Evolutionary conservation across 2,797 vertebrate species (phyloP).

Genomic region (Lerista edwardsae): DNA sequence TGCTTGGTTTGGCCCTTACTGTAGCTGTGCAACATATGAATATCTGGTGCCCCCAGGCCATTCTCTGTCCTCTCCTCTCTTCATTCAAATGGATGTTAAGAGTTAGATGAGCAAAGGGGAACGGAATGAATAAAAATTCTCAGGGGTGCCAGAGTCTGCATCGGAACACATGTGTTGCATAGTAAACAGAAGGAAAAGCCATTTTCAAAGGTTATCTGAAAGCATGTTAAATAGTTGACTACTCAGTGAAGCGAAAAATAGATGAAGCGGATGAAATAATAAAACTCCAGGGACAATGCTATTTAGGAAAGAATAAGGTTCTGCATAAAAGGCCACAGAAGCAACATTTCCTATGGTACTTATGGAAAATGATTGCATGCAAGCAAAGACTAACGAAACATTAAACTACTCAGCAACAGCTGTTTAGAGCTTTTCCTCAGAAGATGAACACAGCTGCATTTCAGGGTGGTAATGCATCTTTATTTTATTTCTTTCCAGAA

Average conservation of each 20-base stretch:
- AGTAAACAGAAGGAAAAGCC: constrained; percentile 52
- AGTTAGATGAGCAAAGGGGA: constrained; percentile 20
- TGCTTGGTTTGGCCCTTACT: background rate
- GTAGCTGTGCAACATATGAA: background rate
- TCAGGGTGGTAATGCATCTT: constrained; percentile 47
- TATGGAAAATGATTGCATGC: constrained; percentile 58
- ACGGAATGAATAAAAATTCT: background rate
- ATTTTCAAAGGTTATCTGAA: constrained; percentile 65
- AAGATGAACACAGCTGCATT: constrained; percentile 42
- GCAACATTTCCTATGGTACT: constrained; percentile 37
- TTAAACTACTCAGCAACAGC: constrained; percentile 51
- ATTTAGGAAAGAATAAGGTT: constrained; percentile 65
- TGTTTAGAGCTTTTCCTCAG: constrained; percentile 59
- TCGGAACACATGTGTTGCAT: constrained; percentile 49
- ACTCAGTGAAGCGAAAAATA: constrained; percentile 66
- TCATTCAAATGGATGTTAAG: background rate
- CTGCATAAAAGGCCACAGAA: constrained; percentile 59
- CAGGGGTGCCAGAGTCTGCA: constrained; percentile 22
- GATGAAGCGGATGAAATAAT: constrained; percentile 64
- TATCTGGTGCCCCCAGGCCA: background rate
- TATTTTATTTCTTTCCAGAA: constrained; percentile 34
- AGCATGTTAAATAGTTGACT: constrained; percentile 59
- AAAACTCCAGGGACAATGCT: constrained; percentile 56
- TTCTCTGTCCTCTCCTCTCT: background rate
- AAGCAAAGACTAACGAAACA: constrained; percentile 56